Evolutionary conservation across 2,797 vertebrate genomes (phyloP).

Genomic region (Amblyopsis hoosieri): DNA sequence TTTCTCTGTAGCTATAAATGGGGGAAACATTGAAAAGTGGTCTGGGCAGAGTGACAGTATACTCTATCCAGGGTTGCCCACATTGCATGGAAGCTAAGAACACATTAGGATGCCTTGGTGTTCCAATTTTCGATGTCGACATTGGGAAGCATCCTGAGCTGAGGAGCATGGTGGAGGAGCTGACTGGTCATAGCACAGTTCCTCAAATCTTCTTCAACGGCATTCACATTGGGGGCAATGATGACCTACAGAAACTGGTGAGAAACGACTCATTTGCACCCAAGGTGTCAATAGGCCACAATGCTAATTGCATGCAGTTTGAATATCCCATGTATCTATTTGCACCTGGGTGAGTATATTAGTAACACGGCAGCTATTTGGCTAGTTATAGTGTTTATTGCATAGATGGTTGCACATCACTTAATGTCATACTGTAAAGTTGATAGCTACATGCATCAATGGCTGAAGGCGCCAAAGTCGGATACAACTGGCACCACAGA

Average conservation of each 20-base stretch:
- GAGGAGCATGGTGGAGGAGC: conserved; percentile 60
- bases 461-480: too few relatives aligned
- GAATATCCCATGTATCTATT: too few relatives aligned
- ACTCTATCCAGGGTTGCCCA: conserved; percentile 76
- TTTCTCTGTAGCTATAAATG: conserved; percentile 61
- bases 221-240: conserved; percentile 73
- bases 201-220: conserved; percentile 83
- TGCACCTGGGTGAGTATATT: too few relatives aligned
- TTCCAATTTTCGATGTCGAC: conserved; percentile 73
- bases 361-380: too few relatives aligned
- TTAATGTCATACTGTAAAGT: too few relatives aligned
- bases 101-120: conserved; percentile 59
- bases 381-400: too few relatives aligned
- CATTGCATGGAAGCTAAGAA: conserved; percentile 77
- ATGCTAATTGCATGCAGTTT: too few relatives aligned
- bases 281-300: too few relatives aligned
- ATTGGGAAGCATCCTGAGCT: conserved; percentile 68
- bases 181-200: conserved; percentile 72
- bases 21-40: conserved; percentile 47
- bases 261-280: conserved; percentile 14
- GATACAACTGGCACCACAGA: too few relatives aligned
- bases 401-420: too few relatives aligned
- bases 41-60: conserved; percentile 74
- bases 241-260: conserved; percentile 77
- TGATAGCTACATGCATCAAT: too few relatives aligned